phyloP scores from a whole-genome alignment of 2,888 invertebrate species.

The Cinara cedri region DNA sequence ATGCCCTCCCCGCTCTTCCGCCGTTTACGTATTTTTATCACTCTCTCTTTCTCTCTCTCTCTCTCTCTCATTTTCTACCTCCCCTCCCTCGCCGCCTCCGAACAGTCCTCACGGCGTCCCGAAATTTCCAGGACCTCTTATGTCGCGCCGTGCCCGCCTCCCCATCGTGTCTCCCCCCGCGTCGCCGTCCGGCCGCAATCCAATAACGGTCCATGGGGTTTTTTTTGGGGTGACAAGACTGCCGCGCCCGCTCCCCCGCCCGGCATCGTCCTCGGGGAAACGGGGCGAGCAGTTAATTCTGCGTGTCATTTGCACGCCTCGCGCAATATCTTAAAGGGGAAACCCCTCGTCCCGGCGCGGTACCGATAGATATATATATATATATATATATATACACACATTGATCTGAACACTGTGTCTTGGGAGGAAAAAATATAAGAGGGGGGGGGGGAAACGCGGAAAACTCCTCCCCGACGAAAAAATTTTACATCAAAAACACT shows the following conservation, averaged over 20 bases:
- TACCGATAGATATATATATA: slow-evolving; percentile 11
- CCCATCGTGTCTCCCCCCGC: no score
- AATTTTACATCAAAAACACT: slow-evolving; percentile 51
- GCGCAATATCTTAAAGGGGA: slow-evolving; percentile 55
- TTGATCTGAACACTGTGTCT: slow-evolving; percentile 38
- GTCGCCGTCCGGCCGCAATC: neutral
- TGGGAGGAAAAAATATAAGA: slow-evolving; percentile 4
- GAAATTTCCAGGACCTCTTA: slow-evolving; percentile 56
- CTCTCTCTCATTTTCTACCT: no score
- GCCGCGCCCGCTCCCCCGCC: slow-evolving; percentile 28
- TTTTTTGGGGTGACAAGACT: slow-evolving; percentile 54
- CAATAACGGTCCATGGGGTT: slow-evolving; percentile 6
- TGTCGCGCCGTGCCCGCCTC: slow-evolving; percentile 37
- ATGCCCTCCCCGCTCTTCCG: slow-evolving; percentile 39
- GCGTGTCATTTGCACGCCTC: slow-evolving; percentile 59
- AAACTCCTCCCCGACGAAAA: slow-evolving; percentile 50
- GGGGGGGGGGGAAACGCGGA: slow-evolving; percentile 4
- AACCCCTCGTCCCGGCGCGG: slow-evolving; percentile 21
- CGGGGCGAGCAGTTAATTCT: slow-evolving; percentile 58
- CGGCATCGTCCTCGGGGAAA: neutral
- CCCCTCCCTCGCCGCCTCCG: slow-evolving; percentile 3
- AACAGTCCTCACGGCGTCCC: slow-evolving; percentile 25
- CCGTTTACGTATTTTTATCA: slow-evolving; percentile 56
- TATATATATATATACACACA: slow-evolving; percentile 1
- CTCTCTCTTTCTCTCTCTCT: neutral